Evolutionary conservation across 2,888 invertebrate species (phyloP).

Genomic region (Brenthis daphne): DNA sequence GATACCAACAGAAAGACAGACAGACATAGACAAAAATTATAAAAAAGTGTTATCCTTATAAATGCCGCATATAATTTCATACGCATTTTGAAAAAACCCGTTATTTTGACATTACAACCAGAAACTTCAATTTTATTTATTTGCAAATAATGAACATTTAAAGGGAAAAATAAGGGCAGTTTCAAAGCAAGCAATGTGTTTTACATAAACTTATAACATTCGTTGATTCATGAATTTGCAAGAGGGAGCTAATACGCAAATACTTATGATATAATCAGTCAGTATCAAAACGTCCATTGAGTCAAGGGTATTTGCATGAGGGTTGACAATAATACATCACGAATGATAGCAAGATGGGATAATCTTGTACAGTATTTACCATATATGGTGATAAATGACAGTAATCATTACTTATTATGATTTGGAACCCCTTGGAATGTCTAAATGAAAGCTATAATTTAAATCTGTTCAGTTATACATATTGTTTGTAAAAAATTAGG

Average conservation of each 20-base stretch:
- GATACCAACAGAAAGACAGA: too few relatives aligned
- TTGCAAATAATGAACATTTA: too few relatives aligned
- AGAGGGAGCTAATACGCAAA: constrained; percentile 22
- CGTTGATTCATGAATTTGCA: too few relatives aligned
- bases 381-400: constrained; percentile 16
- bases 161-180: too few relatives aligned
- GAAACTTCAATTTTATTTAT: too few relatives aligned
- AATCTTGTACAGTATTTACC: constrained; percentile 38
- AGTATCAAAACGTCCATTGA: constrained; percentile 36
- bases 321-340: constrained; percentile 47
- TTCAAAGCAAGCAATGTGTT: too few relatives aligned
- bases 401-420: constrained; percentile 3
- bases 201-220: too few relatives aligned
- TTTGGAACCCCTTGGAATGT: constrained; percentile 1
- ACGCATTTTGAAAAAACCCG: not conserved
- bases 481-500: not conserved
- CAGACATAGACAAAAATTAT: too few relatives aligned
- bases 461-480: not conserved
- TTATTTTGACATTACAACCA: not conserved
- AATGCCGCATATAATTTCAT: too few relatives aligned
- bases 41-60: too few relatives aligned
- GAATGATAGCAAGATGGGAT: constrained; percentile 46
- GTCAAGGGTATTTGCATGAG: constrained; percentile 46
- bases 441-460: not conserved
- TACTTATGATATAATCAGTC: constrained; percentile 16